phyloP scores from a whole-genome alignment of 1,140 invertebrate species.

The Lepidostoma basale region DNA sequence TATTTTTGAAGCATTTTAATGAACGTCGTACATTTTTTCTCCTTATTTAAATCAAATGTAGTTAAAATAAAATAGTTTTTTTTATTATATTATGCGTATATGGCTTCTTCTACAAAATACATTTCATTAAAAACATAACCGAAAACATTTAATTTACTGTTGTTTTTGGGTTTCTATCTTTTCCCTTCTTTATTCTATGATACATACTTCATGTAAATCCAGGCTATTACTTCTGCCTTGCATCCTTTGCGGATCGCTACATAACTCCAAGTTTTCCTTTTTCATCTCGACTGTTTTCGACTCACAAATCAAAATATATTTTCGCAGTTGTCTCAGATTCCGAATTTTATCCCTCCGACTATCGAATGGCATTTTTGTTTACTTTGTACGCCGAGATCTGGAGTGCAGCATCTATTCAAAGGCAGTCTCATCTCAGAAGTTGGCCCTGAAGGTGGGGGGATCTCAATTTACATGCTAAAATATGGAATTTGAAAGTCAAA shows the following conservation, averaged over 20 bases:
- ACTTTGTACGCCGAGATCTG: background rate
- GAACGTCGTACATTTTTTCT: too few relatives aligned
- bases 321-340: background rate
- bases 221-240: background rate
- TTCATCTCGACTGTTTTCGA: background rate
- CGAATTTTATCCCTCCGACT: background rate
- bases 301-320: background rate
- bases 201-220: background rate
- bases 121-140: too few relatives aligned
- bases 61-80: too few relatives aligned
- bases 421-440: background rate
- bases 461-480: constrained; percentile 10
- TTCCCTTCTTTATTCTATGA: too few relatives aligned
- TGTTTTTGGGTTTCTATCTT: too few relatives aligned
- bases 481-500: constrained; percentile 15
- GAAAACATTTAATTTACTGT: too few relatives aligned
- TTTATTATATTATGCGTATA: too few relatives aligned
- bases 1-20: too few relatives aligned
- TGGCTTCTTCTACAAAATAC: too few relatives aligned
- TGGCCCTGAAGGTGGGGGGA: background rate
- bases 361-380: background rate
- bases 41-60: too few relatives aligned
- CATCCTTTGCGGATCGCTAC: background rate
- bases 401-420: background rate
- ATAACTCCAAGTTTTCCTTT: background rate